These are phyloP conservation scores for Lampris incognitus DNA, from an alignment of 2,113 vertebrate genomes.

Conservation along the genomic window DNA sequence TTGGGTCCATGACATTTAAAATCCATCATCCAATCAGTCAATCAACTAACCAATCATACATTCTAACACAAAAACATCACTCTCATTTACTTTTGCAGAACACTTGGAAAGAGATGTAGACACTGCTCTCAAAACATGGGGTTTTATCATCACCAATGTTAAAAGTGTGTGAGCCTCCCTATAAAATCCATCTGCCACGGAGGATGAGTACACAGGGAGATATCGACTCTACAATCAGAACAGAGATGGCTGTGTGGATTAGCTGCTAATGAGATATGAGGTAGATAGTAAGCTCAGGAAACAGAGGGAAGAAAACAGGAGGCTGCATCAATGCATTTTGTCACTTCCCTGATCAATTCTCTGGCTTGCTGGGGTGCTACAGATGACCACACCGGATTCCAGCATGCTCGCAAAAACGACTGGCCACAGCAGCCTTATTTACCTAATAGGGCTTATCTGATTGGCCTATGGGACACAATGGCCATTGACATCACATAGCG, in stretches of 20 bases:
- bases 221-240: slow-evolving; percentile 44
- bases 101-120: slow-evolving; percentile 11
- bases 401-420: slow-evolving; percentile 53
- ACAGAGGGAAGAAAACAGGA: slow-evolving; percentile 26
- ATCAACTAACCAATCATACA: too few relatives aligned
- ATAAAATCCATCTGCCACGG: slow-evolving; percentile 61
- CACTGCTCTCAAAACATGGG: slow-evolving; percentile 13
- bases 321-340: slow-evolving; percentile 45
- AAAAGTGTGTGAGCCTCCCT: slow-evolving; percentile 11
- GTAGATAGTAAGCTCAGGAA: slow-evolving; percentile 45
- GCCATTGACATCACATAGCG: slow-evolving; percentile 32
- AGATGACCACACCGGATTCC: slow-evolving; percentile 60
- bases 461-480: slow-evolving; percentile 71
- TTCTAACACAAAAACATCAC: background rate
- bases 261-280: slow-evolving; percentile 53
- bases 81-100: slow-evolving; percentile 14
- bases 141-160: slow-evolving; percentile 29
- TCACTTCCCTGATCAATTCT: slow-evolving; percentile 58
- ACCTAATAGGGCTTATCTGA: slow-evolving; percentile 73
- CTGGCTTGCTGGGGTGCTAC: slow-evolving; percentile 59
- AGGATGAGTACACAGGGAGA: slow-evolving; percentile 31
- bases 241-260: slow-evolving; percentile 26
- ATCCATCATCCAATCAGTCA: background rate
- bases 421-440: slow-evolving; percentile 62
- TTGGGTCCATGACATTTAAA: background rate